phyloP scores from a whole-genome alignment of 2,797 vertebrate species.

The Chelmon rostratus region DNA sequence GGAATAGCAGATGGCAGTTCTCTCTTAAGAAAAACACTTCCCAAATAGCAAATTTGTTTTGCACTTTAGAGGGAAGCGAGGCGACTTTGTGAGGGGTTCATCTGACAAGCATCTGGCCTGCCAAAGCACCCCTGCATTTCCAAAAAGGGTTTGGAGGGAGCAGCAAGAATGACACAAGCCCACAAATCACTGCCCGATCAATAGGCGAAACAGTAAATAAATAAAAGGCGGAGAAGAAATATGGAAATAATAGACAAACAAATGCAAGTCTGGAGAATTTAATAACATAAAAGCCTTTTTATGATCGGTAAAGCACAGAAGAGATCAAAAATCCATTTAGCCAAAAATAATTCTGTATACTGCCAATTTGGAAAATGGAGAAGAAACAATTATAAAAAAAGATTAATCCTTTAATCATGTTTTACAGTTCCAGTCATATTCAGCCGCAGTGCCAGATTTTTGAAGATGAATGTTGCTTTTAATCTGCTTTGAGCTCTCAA shows the following conservation, averaged over 20 bases:
- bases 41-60: slow-evolving; percentile 35
- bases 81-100: not conserved
- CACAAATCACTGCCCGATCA: not conserved
- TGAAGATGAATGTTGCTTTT: not conserved
- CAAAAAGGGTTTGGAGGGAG: not conserved
- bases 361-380: not conserved
- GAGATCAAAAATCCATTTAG: not conserved
- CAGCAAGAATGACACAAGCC: not conserved
- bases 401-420: slow-evolving; percentile 24
- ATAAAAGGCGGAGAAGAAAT: not conserved
- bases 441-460: not conserved
- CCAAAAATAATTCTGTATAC: not conserved
- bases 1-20: slow-evolving; percentile 44
- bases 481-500: slow-evolving; percentile 12
- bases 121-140: not conserved
- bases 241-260: not conserved
- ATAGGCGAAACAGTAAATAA: not conserved
- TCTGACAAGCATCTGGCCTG: slow-evolving; percentile 1
- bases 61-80: not conserved
- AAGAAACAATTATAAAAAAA: not conserved
- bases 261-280: not conserved
- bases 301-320: slow-evolving; percentile 6
- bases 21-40: slow-evolving; percentile 22
- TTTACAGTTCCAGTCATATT: slow-evolving; percentile 15
- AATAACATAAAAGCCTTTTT: not conserved